These are phyloP conservation scores for Ochotona curzoniae DNA, from an alignment of 2,113 vertebrate species.

Conservation along the genomic window DNA sequence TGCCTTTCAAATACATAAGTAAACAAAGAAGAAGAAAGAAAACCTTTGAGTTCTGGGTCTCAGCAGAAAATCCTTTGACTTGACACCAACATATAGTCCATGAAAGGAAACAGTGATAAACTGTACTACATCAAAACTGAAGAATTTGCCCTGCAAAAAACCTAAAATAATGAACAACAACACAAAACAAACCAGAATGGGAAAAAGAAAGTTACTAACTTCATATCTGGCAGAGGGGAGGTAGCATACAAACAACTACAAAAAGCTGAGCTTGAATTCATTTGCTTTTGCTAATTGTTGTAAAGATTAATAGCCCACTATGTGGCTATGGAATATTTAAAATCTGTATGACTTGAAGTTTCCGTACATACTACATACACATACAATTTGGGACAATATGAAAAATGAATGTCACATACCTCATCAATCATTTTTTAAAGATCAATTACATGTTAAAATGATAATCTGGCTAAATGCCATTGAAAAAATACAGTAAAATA, in stretches of 20 bases:
- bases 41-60: not conserved
- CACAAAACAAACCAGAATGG: too few species aligned
- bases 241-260: not conserved
- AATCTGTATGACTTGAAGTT: not conserved
- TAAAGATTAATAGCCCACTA: not conserved
- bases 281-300: not conserved
- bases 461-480: not conserved
- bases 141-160: too few species aligned
- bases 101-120: too few species aligned
- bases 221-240: too few species aligned
- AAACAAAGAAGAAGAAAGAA: not conserved
- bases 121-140: too few species aligned
- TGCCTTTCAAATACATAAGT: too few species aligned
- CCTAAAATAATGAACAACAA: too few species aligned
- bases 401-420: not conserved
- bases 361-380: not conserved
- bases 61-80: not conserved
- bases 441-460: not conserved
- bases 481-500: not conserved
- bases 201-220: too few species aligned
- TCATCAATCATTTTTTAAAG: not conserved
- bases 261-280: not conserved
- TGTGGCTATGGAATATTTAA: not conserved
- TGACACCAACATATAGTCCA: not conserved
- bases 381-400: not conserved